Conservation (phyloP, 2,888 invertebrate species). For the Dermolepida albohirtum region DNA sequence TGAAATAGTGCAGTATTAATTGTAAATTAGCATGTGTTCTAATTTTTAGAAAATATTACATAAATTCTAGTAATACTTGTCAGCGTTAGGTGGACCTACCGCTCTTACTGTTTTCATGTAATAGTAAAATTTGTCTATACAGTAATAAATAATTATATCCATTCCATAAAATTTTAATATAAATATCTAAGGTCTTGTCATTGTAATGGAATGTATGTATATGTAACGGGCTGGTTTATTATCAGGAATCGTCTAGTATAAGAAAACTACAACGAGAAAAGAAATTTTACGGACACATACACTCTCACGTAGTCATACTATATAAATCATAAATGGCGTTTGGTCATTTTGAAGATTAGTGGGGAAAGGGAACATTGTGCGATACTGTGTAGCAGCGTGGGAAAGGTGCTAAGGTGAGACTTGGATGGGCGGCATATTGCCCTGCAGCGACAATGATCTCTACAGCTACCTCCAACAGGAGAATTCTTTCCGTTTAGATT, state of each 20-base stretch:
- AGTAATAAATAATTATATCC: too few species aligned
- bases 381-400: slow-evolving; percentile 55
- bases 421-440: slow-evolving; percentile 49
- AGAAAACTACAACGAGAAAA: slow-evolving; percentile 26
- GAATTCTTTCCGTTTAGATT: slow-evolving; percentile 32
- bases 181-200: slow-evolving; percentile 14
- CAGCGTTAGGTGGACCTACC: too few species aligned
- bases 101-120: too few species aligned
- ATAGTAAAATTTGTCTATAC: too few species aligned
- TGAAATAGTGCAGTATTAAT: too few species aligned
- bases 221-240: slow-evolving; percentile 11
- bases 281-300: slow-evolving; percentile 26
- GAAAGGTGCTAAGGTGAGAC: slow-evolving; percentile 55
- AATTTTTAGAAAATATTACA: too few species aligned
- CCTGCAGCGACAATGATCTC: slow-evolving; percentile 41
- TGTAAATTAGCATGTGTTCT: too few species aligned
- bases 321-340: slow-evolving; percentile 39
- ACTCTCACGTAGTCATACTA: slow-evolving; percentile 9
- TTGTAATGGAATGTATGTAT: slow-evolving; percentile 18
- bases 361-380: slow-evolving; percentile 50
- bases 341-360: slow-evolving; percentile 45
- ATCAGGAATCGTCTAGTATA: slow-evolving; percentile 23
- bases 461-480: slow-evolving; percentile 26
- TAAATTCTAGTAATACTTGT: too few species aligned
- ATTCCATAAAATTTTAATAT: slow-evolving; percentile 9